Evolutionary conservation across 2,888 invertebrate species (phyloP).

Genomic region (Drosophila limbata): DNA sequence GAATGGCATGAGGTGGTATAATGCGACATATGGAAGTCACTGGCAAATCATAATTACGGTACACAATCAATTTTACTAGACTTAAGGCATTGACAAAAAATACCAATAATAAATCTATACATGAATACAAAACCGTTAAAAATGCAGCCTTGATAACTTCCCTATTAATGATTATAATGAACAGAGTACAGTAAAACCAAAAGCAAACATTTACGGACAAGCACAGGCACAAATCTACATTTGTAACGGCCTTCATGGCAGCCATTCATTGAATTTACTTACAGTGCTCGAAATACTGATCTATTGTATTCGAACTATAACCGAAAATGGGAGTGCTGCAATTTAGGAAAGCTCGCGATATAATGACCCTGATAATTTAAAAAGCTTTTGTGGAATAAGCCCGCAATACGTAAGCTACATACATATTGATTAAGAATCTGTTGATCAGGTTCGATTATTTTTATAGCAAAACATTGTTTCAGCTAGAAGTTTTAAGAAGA

Average conservation of each 20-base stretch:
- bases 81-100: constrained; percentile 42
- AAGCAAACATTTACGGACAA: constrained; percentile 40
- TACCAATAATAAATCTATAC: constrained; percentile 4
- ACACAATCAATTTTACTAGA: constrained; percentile 45
- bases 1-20: constrained; percentile 12
- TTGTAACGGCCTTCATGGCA: constrained; percentile 58
- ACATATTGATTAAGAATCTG: not conserved
- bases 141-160: constrained; percentile 69
- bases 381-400: constrained; percentile 40
- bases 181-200: constrained; percentile 45
- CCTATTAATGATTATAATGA: constrained; percentile 55
- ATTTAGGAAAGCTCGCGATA: constrained; percentile 46
- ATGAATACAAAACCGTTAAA: constrained; percentile 46
- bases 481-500: no score
- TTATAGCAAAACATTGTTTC: not conserved
- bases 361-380: constrained; percentile 56
- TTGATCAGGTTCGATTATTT: not conserved
- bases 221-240: constrained; percentile 36
- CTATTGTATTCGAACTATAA: constrained; percentile 46
- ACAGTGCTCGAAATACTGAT: constrained; percentile 46
- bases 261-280: constrained; percentile 43
- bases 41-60: constrained; percentile 31
- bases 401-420: constrained; percentile 1
- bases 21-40: constrained; percentile 28
- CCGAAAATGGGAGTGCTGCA: constrained; percentile 60